These are phyloP conservation scores for Nyctibius bracteatus DNA, from an alignment of 2,113 vertebrate genomes.

Conservation along the genomic window DNA sequence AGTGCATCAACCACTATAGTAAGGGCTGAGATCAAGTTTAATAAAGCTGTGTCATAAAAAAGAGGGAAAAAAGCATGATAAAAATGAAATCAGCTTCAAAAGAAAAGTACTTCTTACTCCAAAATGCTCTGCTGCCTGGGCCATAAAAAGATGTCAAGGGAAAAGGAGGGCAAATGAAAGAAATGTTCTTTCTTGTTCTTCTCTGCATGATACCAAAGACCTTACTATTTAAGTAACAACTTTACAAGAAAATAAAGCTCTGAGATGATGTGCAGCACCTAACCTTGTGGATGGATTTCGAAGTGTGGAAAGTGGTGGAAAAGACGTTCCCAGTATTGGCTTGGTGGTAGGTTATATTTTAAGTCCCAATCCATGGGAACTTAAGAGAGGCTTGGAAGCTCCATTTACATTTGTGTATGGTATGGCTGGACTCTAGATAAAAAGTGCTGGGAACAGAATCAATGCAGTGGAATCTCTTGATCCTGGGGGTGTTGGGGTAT, in stretches of 20 bases:
- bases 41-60: neutral
- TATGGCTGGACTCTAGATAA: neutral
- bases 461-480: neutral
- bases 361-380: neutral
- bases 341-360: neutral
- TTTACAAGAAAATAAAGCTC: neutral
- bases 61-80: neutral
- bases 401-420: neutral
- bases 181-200: neutral
- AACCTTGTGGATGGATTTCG: neutral
- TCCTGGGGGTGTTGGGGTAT: fast-evolving
- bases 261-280: neutral
- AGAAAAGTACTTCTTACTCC: neutral
- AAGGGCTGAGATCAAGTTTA: neutral
- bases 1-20: neutral
- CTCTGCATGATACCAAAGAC: neutral
- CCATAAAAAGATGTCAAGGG: neutral
- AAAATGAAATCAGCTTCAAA: neutral
- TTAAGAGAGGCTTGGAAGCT: neutral
- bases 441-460: neutral
- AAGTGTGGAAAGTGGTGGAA: neutral
- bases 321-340: neutral
- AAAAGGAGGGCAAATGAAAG: neutral
- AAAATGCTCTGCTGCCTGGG: neutral
- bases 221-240: neutral